Evolutionary conservation across 2,888 invertebrate genomes (phyloP), one percentile per base, ranked within the genome.

Genomic region (Bombylius discolor): DNA sequence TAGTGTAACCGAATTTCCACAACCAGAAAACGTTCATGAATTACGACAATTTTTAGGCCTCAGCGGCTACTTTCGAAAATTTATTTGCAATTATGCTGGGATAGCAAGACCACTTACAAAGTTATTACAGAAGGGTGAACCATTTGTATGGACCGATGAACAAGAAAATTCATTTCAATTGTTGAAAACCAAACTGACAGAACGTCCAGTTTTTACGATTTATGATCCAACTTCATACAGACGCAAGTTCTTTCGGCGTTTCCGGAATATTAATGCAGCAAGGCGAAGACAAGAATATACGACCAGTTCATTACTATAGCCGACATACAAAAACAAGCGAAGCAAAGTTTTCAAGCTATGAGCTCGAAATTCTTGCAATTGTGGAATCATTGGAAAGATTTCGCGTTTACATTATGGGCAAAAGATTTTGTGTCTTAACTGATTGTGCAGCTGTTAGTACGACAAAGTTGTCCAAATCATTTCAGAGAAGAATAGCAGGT

Each of bases 271-370:
- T 48, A 6, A 12, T 33, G 23, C 48, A 53, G 33, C 13, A 6
- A 6, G 56, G 55, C 5, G 47, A 57, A 0, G 55, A 58, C 1
- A 39, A 55, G 31, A 62, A 63, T n/a, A 39, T 45, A 14, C 54
- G 59, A 3, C 56, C 62, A 11, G 53, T 55, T 8, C 9, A 36
- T 4, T 36, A 8, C 4, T 36, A 8, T 36, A 36, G 36, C 9
- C 36, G 4, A 36, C 6, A 36, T 8, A 36, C 36, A 8, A 8
- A 2, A 36, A 8, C 36, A 36, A 36, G 7, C 36, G 36, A 36
- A 36, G 36, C 6, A 36, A 36, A 36, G 36, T 36, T 8, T 36
- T 36, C 36, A 8, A 36, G 36, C 9, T 36, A 36, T 4, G 7
- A 36, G 6, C 9, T 36, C 1, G 36, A 36, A 9, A 9, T 36